phyloP scores from a whole-genome alignment of 1,140 invertebrate genomes.

The Trachymyrmex septentrionalis region DNA sequence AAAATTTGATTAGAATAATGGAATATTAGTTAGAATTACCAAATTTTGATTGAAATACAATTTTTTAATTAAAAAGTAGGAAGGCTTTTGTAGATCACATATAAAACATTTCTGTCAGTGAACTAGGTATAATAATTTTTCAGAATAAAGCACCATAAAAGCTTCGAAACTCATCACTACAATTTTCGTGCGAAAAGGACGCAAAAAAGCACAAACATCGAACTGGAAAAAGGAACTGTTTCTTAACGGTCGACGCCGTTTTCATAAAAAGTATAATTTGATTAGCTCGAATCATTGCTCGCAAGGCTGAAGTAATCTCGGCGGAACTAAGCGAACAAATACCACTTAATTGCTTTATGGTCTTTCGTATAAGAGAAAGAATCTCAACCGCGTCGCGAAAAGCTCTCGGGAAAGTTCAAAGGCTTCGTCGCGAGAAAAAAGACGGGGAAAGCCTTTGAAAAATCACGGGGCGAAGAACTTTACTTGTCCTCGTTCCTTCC shows the following conservation, averaged over 20 bases:
- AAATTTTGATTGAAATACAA: too few relatives aligned
- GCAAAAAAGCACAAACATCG: not conserved
- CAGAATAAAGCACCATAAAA: not conserved
- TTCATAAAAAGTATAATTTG: slow-evolving; percentile 47
- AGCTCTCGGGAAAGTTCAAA: slow-evolving; percentile 60
- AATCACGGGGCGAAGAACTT: slow-evolving; percentile 59
- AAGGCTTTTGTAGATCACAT: too few relatives aligned
- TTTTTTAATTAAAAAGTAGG: too few relatives aligned
- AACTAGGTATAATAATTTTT: slow-evolving; percentile 11
- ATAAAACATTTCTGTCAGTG: too few relatives aligned
- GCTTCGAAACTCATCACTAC: not conserved
- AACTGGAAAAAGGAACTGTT: not conserved
- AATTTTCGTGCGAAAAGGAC: not conserved
- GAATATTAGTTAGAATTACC: too few relatives aligned
- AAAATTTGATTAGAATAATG: too few relatives aligned
- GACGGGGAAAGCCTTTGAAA: slow-evolving; percentile 73
- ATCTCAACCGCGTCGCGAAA: slow-evolving; percentile 47
- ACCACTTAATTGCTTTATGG: slow-evolving; percentile 52
- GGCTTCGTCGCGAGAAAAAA: slow-evolving; percentile 63
- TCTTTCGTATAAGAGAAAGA: slow-evolving; percentile 62
- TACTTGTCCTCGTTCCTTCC: slow-evolving; percentile 21
- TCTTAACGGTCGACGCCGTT: not conserved
- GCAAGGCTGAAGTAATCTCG: slow-evolving; percentile 39
- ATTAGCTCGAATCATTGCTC: slow-evolving; percentile 42
- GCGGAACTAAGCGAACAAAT: slow-evolving; percentile 45